These are phyloP conservation scores for Streptopelia turtur DNA, from an alignment of 2,797 vertebrate genomes.

Conservation along the genomic window DNA sequence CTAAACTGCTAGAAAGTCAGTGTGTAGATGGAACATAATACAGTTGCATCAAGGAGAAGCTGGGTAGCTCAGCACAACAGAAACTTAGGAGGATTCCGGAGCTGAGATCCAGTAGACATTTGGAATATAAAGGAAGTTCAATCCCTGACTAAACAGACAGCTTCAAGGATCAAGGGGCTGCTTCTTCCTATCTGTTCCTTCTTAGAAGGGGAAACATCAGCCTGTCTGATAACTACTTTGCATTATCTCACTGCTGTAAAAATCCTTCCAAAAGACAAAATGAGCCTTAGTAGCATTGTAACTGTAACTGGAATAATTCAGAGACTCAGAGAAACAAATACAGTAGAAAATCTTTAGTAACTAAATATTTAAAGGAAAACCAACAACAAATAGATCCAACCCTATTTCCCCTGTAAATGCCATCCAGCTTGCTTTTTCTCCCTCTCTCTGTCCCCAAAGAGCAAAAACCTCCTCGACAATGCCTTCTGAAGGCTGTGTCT, in stretches of 20 bases:
- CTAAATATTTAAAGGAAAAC: background rate
- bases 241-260: background rate
- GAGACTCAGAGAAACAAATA: background rate
- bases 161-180: background rate
- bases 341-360: background rate
- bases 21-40: slow-evolving; percentile 2
- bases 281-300: background rate
- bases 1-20: slow-evolving; percentile 6
- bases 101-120: background rate
- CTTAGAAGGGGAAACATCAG: background rate
- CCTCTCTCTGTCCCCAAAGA: slow-evolving; percentile 54
- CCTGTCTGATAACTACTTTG: background rate
- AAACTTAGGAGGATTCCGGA: background rate
- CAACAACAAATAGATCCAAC: background rate
- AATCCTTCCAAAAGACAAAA: background rate
- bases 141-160: background rate
- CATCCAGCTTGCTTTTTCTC: background rate
- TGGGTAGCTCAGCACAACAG: background rate
- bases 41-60: slow-evolving; percentile 10
- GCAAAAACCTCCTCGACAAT: slow-evolving; percentile 51
- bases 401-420: background rate
- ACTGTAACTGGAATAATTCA: background rate
- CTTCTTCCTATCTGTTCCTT: background rate
- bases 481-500: slow-evolving; percentile 75
- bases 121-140: slow-evolving; percentile 7